A percentile compares a stretch with the other conserved stretches of the same genome.
These are phyloP conservation scores for Harpegnathos saltator DNA, from an alignment of 1,140 invertebrate genomes.

Conservation along the genomic window DNA sequence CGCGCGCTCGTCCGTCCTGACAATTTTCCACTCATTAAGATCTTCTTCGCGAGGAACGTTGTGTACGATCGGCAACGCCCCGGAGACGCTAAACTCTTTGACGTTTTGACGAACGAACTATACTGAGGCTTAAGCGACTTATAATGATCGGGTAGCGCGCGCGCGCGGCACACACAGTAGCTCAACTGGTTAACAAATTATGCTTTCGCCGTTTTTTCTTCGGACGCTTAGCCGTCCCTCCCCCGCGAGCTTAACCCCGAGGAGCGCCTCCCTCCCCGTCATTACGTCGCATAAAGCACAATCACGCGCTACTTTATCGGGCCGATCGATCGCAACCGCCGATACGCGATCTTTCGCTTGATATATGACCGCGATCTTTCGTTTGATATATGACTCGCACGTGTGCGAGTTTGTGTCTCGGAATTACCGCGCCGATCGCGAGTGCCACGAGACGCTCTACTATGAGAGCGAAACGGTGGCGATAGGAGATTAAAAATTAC, in stretches of 20 bases:
- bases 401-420: too few species aligned
- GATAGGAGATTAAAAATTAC: too few species aligned
- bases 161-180: conserved; percentile 60
- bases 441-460: too few species aligned
- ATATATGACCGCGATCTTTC: too few species aligned
- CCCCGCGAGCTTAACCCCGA: neutral
- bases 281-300: neutral
- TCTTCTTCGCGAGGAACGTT: neutral
- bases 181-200: conserved; percentile 59
- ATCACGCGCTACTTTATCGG: neutral
- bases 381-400: too few species aligned
- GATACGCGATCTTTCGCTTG: too few species aligned
- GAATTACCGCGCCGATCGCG: too few species aligned
- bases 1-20: neutral
- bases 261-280: neutral
- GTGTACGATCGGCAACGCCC: neutral
- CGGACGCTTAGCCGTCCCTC: conserved; percentile 8
- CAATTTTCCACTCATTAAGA: conserved; percentile 26
- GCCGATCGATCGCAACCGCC: neutral
- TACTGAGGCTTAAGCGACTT: conserved; percentile 54
- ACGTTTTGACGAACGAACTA: conserved; percentile 17
- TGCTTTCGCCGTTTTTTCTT: conserved; percentile 36
- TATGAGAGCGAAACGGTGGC: too few species aligned
- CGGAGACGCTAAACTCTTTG: neutral
- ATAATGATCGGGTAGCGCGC: conserved; percentile 49